These are phyloP conservation scores for Callopanchax toddi DNA, from an alignment of 2,113 vertebrate species.

Conservation along the genomic window DNA sequence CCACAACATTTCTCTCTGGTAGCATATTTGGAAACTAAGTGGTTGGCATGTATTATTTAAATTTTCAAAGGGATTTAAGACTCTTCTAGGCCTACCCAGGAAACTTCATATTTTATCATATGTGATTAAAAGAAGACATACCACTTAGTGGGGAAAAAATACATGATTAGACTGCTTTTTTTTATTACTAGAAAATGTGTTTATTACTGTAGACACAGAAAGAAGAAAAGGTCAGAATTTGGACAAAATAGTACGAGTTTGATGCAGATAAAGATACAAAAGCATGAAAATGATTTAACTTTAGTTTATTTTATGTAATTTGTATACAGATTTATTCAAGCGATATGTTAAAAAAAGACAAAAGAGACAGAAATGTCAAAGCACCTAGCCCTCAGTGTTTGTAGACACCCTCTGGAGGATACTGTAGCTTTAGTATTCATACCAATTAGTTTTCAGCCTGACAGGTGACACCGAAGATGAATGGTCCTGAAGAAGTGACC, in stretches of 20 bases:
- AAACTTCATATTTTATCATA: not conserved
- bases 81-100: not conserved
- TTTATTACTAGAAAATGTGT: no score
- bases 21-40: conserved; percentile 2
- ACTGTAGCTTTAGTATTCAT: conserved; percentile 5
- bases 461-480: conserved; percentile 24
- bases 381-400: not conserved
- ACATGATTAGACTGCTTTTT: no score
- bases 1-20: not conserved
- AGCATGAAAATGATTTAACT: not conserved
- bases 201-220: no score
- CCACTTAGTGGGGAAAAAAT: no score
- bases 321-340: not conserved
- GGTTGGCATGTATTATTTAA: not conserved
- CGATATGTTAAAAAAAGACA: not conserved
- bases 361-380: not conserved
- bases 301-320: not conserved
- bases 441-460: not conserved
- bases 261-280: no score
- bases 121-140: no score
- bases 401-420: not conserved
- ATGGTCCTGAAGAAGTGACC: not conserved
- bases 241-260: no score
- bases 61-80: not conserved
- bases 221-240: no score